Evolutionary conservation across 2,113 vertebrate species (phyloP).

Genomic region (Tylochromis polylepis): DNA sequence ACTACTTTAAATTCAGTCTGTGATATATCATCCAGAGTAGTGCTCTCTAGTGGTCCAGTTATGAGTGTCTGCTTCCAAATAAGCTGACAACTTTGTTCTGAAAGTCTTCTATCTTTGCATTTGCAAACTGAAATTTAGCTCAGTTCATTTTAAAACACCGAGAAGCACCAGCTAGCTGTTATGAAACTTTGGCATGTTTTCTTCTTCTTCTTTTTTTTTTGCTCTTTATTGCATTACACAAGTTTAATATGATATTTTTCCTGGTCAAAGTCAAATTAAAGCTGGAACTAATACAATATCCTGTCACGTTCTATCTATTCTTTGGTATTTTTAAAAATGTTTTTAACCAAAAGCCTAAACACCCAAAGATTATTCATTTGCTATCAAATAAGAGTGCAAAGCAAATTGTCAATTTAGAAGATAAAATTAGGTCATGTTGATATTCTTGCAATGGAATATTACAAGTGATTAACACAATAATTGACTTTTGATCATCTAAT

Average conservation of each 20-base stretch:
- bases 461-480: neutral
- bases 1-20: neutral
- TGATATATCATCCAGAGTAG: neutral
- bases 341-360: neutral
- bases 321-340: neutral
- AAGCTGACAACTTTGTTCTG: neutral
- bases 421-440: neutral
- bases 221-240: neutral
- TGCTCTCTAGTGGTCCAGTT: neutral
- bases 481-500: neutral
- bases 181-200: neutral
- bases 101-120: neutral
- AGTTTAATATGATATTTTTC: neutral
- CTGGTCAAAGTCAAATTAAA: neutral
- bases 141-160: neutral
- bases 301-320: neutral
- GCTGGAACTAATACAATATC: neutral
- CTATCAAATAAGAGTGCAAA: neutral
- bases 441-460: neutral
- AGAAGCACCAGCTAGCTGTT: neutral
- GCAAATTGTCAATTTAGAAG: neutral
- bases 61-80: neutral
- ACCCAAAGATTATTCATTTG: neutral
- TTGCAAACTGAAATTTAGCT: neutral
- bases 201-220: neutral